Evolutionary conservation across 2,113 vertebrate genomes (phyloP), one percentile per base, ranked within the genome.

Genomic region (Dipodomys ordii): DNA sequence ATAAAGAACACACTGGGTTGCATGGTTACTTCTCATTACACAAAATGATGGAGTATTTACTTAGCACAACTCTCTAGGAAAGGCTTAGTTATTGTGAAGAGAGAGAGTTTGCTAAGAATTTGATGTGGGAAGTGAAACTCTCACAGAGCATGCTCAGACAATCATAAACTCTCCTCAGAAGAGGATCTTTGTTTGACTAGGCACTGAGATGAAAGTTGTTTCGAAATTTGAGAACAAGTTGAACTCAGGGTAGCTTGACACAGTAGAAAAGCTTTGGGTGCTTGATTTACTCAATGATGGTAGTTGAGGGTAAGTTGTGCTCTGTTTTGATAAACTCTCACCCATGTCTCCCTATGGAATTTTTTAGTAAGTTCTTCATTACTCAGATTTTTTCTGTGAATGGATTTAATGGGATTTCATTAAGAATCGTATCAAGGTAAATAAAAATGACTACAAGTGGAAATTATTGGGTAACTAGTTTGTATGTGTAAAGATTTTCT

Each of bases 221-320:
- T 2, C 15, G 6, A 71, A 32, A 20, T 12, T 11, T 18, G 73
- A 46, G 60, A 79, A 35, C 10, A n/a, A 69, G 39, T 18, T 10
- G 72, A 74, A 74, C 46, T 11, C 27, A 16, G 82, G 18, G 18
- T 44, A 15, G 64, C 23, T 62, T 23, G 1, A 13, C 28, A 28
- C 13, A 7, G 8, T 2, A 44, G 5, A 9, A 8, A 57, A 32
- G 4, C 11, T 27, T 3, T 8, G 18, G 64, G 19, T 7, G 6
- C 27, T 22, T 64, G 22, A 28, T 22, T 79, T 83, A 18, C 60
- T 9, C 62, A 44, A 22, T 32, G 19, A 49, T 11, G 22, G 16
- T 23, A 39, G 39, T 39, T 39, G 39, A 39, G 39, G 39, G 39
- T 46, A 53, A 6, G 4, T n/a, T 71, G 35, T 32, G 1, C 60